phyloP scores from a whole-genome alignment of 2,797 vertebrate species.

The Pantherophis alleghaniensis region DNA sequence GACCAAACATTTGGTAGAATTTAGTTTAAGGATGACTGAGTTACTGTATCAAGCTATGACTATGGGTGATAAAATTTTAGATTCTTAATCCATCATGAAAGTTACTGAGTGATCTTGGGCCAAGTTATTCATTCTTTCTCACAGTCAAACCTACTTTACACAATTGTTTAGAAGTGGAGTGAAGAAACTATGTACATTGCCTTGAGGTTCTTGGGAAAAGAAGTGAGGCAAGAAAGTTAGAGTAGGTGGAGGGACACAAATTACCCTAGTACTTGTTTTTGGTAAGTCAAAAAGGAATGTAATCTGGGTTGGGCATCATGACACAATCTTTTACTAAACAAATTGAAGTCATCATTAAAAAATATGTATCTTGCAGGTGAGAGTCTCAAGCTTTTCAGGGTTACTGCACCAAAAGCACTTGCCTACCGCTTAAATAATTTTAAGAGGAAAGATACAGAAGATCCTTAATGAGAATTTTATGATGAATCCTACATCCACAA shows the following conservation, averaged over 20 bases:
- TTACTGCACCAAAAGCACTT: not conserved
- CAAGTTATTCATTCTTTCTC: not conserved
- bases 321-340: not conserved
- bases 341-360: not conserved
- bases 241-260: not conserved
- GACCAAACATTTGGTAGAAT: not conserved
- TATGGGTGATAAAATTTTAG: not conserved
- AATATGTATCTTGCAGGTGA: not conserved
- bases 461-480: not conserved
- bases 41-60: not conserved
- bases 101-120: not conserved
- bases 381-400: not conserved
- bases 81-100: not conserved
- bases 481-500: not conserved
- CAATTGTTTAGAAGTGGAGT: not conserved
- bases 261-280: not conserved
- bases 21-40: not conserved
- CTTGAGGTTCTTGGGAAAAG: not conserved
- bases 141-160: not conserved
- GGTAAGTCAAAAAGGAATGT: not conserved
- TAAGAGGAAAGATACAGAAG: not conserved
- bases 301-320: not conserved
- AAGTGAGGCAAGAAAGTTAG: not conserved
- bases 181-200: not conserved
- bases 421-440: not conserved